These are phyloP conservation scores for Cyanoramphus novaezelandiae DNA, from an alignment of 2,113 vertebrate genomes.

Conservation along the genomic window DNA sequence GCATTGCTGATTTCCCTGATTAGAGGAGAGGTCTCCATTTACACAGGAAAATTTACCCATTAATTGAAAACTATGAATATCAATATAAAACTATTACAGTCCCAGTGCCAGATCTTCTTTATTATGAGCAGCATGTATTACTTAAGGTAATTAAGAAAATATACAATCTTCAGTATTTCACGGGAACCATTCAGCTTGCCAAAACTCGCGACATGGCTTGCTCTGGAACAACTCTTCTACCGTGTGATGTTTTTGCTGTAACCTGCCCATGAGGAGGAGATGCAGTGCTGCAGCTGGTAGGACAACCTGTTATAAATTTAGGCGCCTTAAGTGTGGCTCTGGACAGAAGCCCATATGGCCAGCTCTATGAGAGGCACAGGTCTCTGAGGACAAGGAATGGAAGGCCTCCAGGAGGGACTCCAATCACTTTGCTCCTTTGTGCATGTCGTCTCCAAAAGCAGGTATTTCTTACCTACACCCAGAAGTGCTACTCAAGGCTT, in stretches of 20 bases:
- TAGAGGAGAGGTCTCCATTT: neutral
- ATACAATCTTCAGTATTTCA: neutral
- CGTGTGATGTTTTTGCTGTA: neutral
- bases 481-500: neutral
- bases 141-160: neutral
- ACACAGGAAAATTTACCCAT: neutral
- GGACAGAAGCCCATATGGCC: neutral
- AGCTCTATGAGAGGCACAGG: neutral
- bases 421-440: neutral
- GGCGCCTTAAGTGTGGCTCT: fast-evolving
- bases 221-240: neutral
- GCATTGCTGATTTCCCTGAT: neutral
- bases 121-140: neutral
- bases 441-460: neutral
- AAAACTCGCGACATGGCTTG: neutral
- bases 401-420: neutral
- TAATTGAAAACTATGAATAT: neutral
- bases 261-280: neutral
- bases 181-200: neutral
- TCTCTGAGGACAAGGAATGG: neutral
- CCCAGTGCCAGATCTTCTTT: neutral
- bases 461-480: neutral
- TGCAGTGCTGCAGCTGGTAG: fast-evolving
- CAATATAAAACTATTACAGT: neutral
- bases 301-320: neutral